Percentiles rank a stretch among this genome's conserved stretches.
Evolutionary conservation across 92 coral and sea anemone species (phyloP).

Genomic region (Galaxea fascicularis): DNA sequence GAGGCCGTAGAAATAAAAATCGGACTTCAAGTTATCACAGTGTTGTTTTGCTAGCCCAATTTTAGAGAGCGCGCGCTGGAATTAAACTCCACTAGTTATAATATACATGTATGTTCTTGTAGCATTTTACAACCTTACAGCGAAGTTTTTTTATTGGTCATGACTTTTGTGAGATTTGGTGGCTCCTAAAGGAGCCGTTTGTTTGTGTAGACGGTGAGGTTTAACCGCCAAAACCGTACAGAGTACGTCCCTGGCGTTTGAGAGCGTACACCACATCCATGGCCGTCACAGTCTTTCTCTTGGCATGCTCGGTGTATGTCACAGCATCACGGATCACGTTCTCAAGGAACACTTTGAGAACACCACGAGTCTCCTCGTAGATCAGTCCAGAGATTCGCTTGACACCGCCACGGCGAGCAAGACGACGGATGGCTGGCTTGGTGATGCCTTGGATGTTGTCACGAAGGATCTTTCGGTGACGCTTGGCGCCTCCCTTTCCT

Average conservation of each 20-base stretch:
- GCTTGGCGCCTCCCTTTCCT: conserved; percentile 98
- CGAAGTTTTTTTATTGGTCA: conserved; percentile 17
- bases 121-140: no score
- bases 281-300: conserved; percentile 90
- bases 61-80: no score
- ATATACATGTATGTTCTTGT: no score
- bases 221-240: conserved; percentile 86
- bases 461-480: conserved; percentile 95
- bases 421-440: conserved; percentile 91
- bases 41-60: no score
- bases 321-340: conserved; percentile 99
- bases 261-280: conserved; percentile 94
- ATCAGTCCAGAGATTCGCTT: conserved; percentile 93
- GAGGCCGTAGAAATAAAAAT: no score
- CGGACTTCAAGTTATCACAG: no score
- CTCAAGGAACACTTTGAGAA: conserved; percentile 96
- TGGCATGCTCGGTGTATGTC: conserved; percentile 95
- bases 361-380: conserved; percentile 99
- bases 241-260: conserved; percentile 90
- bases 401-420: conserved; percentile 95
- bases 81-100: no score
- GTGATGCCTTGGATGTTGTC: conserved; percentile 93
- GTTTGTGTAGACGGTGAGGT: conserved; percentile 23
- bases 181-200: conserved; percentile 86
- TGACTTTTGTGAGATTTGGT: conserved; percentile 54